A percentile compares a stretch with the other conserved stretches of the same genome.
Evolutionary conservation across 2,113 vertebrate genomes (phyloP).

Genomic region (Thomomys bottae): DNA sequence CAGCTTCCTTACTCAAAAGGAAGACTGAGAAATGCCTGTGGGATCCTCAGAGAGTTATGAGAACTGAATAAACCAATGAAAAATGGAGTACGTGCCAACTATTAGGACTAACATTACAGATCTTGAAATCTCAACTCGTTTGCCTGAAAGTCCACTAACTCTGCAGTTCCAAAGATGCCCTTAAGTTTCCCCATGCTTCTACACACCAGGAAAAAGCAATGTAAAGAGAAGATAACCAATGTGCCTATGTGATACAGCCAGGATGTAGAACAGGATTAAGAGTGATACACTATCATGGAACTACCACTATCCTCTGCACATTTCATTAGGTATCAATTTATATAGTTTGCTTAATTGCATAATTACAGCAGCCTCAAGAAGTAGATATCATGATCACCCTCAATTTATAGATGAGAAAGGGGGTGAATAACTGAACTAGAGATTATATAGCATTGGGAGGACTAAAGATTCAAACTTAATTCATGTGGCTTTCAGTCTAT

Average conservation of each 20-base stretch:
- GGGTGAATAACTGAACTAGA: neutral
- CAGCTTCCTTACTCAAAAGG: neutral
- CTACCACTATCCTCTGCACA: neutral
- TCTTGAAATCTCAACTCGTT: neutral
- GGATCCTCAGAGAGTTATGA: neutral
- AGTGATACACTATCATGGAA: neutral
- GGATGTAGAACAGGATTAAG: neutral
- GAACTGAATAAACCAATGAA: neutral
- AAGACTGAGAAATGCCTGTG: neutral
- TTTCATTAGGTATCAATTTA: neutral
- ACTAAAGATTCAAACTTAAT: neutral
- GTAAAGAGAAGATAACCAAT: neutral
- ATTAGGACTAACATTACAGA: neutral
- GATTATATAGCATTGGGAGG: neutral
- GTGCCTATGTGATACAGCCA: neutral
- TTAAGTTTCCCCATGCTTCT: neutral
- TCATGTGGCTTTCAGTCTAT: neutral
- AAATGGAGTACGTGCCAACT: neutral
- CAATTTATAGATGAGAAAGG: neutral
- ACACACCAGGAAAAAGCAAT: neutral
- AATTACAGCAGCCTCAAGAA: neutral
- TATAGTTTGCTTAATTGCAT: neutral
- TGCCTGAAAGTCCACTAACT: neutral
- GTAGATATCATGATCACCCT: neutral
- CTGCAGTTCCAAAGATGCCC: neutral